Evolutionary conservation across 2,888 invertebrate species (phyloP).

Genomic region (Caenorhabditis sulstoni): DNA sequence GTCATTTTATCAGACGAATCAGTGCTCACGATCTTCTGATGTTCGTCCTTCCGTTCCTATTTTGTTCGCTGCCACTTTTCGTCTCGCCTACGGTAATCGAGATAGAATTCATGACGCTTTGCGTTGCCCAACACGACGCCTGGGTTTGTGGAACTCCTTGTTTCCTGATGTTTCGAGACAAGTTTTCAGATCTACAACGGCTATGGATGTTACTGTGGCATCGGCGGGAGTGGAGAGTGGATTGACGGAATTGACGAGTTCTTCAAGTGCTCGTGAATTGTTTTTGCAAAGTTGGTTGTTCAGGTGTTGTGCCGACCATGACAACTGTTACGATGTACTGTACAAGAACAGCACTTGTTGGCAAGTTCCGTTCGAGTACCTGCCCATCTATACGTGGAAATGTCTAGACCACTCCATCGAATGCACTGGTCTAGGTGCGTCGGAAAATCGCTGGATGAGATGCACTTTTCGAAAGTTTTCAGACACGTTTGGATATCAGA

Average conservation of each 20-base stretch:
- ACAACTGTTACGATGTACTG: slow-evolving; percentile 20
- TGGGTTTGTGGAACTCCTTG: slow-evolving; percentile 21
- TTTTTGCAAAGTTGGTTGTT: no score
- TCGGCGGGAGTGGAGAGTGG: slow-evolving; percentile 37
- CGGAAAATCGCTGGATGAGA: no score
- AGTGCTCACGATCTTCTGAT: not conserved
- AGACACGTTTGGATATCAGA: slow-evolving; percentile 29
- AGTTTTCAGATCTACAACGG: slow-evolving; percentile 47
- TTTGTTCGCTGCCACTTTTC: not conserved
- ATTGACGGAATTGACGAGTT: slow-evolving; percentile 46
- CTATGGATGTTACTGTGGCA: slow-evolving; percentile 50
- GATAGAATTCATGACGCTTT: slow-evolving; percentile 45
- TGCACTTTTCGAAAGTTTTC: not conserved
- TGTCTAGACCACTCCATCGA: slow-evolving; percentile 17
- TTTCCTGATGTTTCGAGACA: no score
- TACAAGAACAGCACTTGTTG: slow-evolving; percentile 17
- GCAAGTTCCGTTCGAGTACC: slow-evolving; percentile 41
- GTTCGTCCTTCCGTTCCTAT: not conserved
- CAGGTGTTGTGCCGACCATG: slow-evolving; percentile 28
- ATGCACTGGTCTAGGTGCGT: slow-evolving; percentile 31
- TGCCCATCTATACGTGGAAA: slow-evolving; percentile 37
- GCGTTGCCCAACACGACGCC: slow-evolving; percentile 30
- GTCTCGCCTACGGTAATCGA: slow-evolving; percentile 18
- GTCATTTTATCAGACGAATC: no score
- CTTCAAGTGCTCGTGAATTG: no score